Evolutionary conservation across 2,888 invertebrate species (phyloP).

Genomic region (Xestia rhomboidea): DNA sequence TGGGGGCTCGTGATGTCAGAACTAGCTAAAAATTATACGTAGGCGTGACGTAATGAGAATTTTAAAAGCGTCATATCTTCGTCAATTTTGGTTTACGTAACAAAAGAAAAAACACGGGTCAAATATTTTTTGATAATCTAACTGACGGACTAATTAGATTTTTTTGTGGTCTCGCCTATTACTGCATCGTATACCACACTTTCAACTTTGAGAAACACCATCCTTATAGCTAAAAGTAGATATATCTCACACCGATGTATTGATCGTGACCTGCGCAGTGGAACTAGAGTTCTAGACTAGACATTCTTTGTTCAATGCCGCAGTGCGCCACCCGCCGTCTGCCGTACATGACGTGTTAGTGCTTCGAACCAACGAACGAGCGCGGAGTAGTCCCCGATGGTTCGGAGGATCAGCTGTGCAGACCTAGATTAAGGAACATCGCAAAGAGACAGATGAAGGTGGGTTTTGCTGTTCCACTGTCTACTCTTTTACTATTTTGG

Average conservation of each 20-base stretch:
- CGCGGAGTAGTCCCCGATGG: not conserved
- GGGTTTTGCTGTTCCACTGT: not conserved
- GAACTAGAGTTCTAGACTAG: not conserved
- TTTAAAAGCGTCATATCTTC: too few species aligned
- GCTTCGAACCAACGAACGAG: not conserved
- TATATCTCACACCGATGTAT: not conserved
- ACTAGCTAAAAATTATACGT: too few species aligned
- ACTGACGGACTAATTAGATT: too few species aligned
- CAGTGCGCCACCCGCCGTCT: not conserved
- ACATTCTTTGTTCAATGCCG: not conserved
- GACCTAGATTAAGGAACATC: not conserved
- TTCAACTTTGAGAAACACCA: too few species aligned
- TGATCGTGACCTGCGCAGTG: slow-evolving; percentile 2
- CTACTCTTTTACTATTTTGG: not conserved
- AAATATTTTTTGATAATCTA: too few species aligned
- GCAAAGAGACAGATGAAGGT: not conserved
- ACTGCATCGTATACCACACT: too few species aligned
- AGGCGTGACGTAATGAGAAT: too few species aligned
- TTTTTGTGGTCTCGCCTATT: too few species aligned
- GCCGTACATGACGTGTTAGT: not conserved
- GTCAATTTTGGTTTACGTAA: too few species aligned
- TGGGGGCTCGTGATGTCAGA: too few species aligned
- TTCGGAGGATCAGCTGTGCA: not conserved
- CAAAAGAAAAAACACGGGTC: too few species aligned
- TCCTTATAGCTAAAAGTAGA: not conserved